Percentiles rank a stretch among this genome's conserved stretches.
Evolutionary conservation across 2,888 invertebrate genomes (phyloP).

Genomic region (Chydorus sphaericus): DNA sequence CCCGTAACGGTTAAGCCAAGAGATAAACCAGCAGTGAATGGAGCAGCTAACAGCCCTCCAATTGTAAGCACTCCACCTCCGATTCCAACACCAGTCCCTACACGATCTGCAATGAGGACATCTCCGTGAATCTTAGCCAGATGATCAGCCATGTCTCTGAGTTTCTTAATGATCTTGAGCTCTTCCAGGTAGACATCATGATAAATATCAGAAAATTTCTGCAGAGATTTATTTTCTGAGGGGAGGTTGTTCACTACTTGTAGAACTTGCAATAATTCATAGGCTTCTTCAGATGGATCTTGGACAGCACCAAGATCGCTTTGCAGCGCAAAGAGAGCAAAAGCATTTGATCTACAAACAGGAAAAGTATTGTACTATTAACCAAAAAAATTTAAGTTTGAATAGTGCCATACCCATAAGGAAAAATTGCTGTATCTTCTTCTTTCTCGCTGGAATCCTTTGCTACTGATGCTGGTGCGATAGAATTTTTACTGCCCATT

Average conservation of each 20-base stretch:
- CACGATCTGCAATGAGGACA: slow-evolving; percentile 5
- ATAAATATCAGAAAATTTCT: neutral
- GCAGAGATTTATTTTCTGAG: neutral
- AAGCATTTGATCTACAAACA: neutral
- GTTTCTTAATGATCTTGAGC: neutral
- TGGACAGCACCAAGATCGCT: neutral
- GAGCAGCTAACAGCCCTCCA: neutral
- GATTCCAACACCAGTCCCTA: slow-evolving; percentile 4
- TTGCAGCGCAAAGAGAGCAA: neutral
- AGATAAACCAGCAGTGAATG: slow-evolving; percentile 7
- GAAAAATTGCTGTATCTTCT: too few relatives aligned
- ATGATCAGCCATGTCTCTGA: slow-evolving; percentile 1
- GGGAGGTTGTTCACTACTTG: neutral
- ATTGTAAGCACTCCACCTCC: neutral
- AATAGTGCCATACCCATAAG: too few relatives aligned
- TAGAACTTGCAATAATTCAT: neutral
- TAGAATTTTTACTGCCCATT: neutral
- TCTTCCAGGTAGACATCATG: neutral
- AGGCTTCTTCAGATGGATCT: neutral
- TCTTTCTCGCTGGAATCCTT: neutral
- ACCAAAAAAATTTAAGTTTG: too few relatives aligned
- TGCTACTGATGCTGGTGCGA: neutral
- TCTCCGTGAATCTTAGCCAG: neutral
- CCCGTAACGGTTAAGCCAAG: neutral
- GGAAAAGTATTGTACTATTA: neutral